Evolutionary conservation across 1,140 invertebrate genomes (phyloP), one percentile per base, ranked within the genome.

Genomic region (Chelonus insularis): DNA sequence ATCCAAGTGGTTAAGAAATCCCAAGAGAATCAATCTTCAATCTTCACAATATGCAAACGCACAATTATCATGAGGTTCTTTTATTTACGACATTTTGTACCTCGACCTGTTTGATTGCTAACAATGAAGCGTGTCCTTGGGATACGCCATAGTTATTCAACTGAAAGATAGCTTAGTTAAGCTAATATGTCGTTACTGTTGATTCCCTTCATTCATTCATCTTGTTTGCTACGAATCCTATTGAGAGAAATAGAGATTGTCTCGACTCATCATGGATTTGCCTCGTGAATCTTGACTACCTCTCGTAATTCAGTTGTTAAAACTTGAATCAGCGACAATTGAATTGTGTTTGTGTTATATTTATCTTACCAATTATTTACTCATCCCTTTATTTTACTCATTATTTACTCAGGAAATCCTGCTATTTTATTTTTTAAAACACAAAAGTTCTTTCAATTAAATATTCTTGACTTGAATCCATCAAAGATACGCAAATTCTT

Each of bases 51-150:
- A 59, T 59, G 57, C 47, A 51, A 59, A 59, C 57, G 45, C 57
- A 59, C 57, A 59, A 59, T 59, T 59, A 59, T 59, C 21, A 32
- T 50, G 1, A 34, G 21, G 57, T 59, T 29, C n/a, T 20, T 20
- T 59, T 59, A 16, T 59, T 59, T 59, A 59, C 57, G 45, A 59
- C 34, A 50, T 51, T 21, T 36, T 29, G 8, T 48, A 32, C 20
- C 20, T 39, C 34, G 11, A 1, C 43, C 41, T 36, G 21, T 25
- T 18, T 37, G 56, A n/a, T 36, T 48, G 14, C 14, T 18, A 59
- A 59, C 57, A 59, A 59, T 59, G 32, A 51, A 59, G 32, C 32
- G 34, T 32, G 56, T 58, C 57, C 57, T 59, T 59, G 57, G 47
- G 11, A 48, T 7, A 11, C 47, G 34, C 45, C 57, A 25, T n/a